These are phyloP conservation scores for Calameuta idolon DNA, from an alignment of 2,888 invertebrate species.

Conservation along the genomic window DNA sequence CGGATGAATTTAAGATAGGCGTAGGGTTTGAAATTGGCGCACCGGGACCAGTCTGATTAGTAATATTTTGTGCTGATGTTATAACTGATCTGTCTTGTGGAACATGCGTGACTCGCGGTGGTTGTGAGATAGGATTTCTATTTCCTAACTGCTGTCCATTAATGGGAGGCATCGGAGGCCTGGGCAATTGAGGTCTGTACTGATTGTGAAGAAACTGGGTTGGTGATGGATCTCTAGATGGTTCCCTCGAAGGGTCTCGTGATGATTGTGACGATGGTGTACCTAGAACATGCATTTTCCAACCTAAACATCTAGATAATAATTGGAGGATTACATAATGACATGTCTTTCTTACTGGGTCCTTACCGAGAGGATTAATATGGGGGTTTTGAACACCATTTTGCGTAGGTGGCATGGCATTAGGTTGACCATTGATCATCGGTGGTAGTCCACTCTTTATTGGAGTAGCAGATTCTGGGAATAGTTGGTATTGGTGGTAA, in stretches of 20 bases:
- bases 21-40: constrained; percentile 11
- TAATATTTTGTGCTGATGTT: constrained; percentile 17
- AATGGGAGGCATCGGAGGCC: constrained; percentile 53
- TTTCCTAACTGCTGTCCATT: constrained; percentile 46
- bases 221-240: constrained; percentile 64
- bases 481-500: constrained; percentile 48
- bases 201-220: constrained; percentile 57
- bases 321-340: background rate
- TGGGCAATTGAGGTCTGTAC: constrained; percentile 48
- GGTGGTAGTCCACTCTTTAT: constrained; percentile 45
- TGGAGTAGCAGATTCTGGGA: constrained; percentile 41
- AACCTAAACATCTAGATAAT: background rate
- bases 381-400: constrained; percentile 54
- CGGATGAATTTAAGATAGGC: background rate
- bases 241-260: constrained; percentile 67
- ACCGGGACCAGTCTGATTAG: constrained; percentile 10
- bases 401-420: constrained; percentile 43
- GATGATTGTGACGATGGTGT: constrained; percentile 67
- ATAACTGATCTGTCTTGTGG: constrained; percentile 23
- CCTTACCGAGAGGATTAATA: constrained; percentile 53
- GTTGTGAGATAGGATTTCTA: constrained; percentile 28
- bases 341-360: background rate
- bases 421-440: constrained; percentile 53
- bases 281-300: constrained; percentile 46
- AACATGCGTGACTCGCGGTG: constrained; percentile 24